Conservation (phyloP, 2,888 invertebrate species). For the Labia minor region DNA sequence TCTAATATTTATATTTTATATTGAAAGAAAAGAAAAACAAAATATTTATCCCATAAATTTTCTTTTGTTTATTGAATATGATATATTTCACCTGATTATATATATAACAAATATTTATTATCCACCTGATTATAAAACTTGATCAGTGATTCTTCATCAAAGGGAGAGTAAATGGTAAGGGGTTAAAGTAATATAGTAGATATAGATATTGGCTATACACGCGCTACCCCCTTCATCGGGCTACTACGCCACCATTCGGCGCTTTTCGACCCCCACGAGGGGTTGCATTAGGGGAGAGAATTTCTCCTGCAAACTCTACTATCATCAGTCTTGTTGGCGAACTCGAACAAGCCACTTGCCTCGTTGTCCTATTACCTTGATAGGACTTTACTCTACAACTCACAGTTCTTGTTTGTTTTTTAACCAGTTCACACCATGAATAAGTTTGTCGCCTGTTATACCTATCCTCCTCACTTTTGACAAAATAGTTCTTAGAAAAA, state of each 20-base stretch:
- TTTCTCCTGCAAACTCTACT: neutral
- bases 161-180: too few species aligned
- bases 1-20: too few species aligned
- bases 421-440: neutral
- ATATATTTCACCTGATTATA: too few species aligned
- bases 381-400: too few species aligned
- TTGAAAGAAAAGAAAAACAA: too few species aligned
- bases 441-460: neutral
- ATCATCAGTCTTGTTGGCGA: constrained; percentile 8
- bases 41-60: too few species aligned
- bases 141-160: too few species aligned
- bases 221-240: neutral
- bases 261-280: neutral
- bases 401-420: too few species aligned
- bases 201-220: neutral
- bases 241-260: neutral
- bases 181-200: too few species aligned
- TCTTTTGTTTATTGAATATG: too few species aligned
- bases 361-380: neutral
- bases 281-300: neutral
- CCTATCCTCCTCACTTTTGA: neutral
- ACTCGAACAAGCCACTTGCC: neutral
- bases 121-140: too few species aligned
- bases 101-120: too few species aligned
- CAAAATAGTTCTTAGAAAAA: neutral